phyloP scores from a whole-genome alignment of 2,888 invertebrate genomes.

The Linyphia triangularis region DNA sequence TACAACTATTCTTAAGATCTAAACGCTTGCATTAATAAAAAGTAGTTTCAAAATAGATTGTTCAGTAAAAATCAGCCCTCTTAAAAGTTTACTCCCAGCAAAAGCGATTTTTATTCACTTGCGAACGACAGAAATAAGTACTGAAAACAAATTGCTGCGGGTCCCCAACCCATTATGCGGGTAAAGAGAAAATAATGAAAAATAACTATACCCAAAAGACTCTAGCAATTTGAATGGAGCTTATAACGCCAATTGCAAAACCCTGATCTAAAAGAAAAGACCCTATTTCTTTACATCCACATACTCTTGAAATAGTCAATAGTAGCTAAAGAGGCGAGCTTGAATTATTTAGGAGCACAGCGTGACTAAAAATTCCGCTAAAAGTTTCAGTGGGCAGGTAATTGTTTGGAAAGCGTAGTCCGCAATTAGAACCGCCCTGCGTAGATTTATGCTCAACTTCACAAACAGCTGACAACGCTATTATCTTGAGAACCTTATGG shows the following conservation, averaged over 20 bases:
- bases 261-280: background rate
- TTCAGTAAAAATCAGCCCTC: too few species aligned
- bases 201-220: too few species aligned
- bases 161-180: too few species aligned
- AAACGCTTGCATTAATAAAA: too few species aligned
- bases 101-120: too few species aligned
- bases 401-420: conserved; percentile 62
- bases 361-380: conserved; percentile 36
- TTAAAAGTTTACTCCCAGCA: too few species aligned
- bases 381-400: conserved; percentile 53
- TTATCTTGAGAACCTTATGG: conserved; percentile 51
- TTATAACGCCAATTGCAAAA: too few species aligned
- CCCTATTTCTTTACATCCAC: background rate
- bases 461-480: conserved; percentile 67
- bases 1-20: too few species aligned
- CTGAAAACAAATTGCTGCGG: too few species aligned
- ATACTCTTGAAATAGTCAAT: background rate
- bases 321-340: background rate
- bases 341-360: conserved; percentile 24
- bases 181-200: background rate
- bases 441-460: conserved; percentile 59
- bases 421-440: conserved; percentile 44
- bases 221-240: too few species aligned
- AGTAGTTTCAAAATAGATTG: too few species aligned
- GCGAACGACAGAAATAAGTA: too few species aligned